phyloP scores from a whole-genome alignment of 1,140 invertebrate genomes.

The Agrilus planipennis region DNA sequence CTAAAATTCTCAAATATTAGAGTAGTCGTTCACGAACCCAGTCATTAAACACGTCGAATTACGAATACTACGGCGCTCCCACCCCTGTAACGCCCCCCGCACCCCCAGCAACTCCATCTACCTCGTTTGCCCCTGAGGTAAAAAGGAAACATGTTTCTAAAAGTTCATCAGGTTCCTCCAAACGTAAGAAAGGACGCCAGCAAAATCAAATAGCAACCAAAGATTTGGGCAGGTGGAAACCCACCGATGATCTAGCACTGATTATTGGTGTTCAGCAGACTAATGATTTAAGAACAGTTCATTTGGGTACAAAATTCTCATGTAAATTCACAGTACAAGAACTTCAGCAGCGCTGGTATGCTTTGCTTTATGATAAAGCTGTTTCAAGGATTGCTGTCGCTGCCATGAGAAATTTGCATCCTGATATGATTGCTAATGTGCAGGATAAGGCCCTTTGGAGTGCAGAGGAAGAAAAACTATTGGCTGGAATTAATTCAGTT shows the following conservation, averaged over 20 bases:
- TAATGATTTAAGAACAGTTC: conserved; percentile 76
- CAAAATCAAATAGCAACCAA: conserved; percentile 56
- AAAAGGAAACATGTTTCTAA: conserved; percentile 25
- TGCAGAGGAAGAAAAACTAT: conserved; percentile 75
- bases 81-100: conserved; percentile 12
- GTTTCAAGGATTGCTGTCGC: conserved; percentile 77
- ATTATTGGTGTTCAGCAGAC: conserved; percentile 91
- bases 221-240: conserved; percentile 92
- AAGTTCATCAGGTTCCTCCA: conserved; percentile 17
- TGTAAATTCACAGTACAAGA: conserved; percentile 90
- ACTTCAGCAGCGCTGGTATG: conserved; percentile 92
- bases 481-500: conserved; percentile 75
- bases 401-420: conserved; percentile 88
- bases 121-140: conserved; percentile 12
- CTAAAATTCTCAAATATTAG: conserved; percentile 22
- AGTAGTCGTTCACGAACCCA: conserved; percentile 34
- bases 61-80: conserved; percentile 1
- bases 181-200: conserved; percentile 43
- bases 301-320: conserved; percentile 90
- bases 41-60: conserved; percentile 24
- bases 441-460: conserved; percentile 84
- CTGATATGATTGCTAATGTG: conserved; percentile 74
- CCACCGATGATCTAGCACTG: conserved; percentile 88
- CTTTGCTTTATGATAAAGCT: conserved; percentile 82
- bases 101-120: conserved; percentile 19